phyloP scores from a whole-genome alignment of 2,113 vertebrate genomes.

The Nansenia antarctica region DNA sequence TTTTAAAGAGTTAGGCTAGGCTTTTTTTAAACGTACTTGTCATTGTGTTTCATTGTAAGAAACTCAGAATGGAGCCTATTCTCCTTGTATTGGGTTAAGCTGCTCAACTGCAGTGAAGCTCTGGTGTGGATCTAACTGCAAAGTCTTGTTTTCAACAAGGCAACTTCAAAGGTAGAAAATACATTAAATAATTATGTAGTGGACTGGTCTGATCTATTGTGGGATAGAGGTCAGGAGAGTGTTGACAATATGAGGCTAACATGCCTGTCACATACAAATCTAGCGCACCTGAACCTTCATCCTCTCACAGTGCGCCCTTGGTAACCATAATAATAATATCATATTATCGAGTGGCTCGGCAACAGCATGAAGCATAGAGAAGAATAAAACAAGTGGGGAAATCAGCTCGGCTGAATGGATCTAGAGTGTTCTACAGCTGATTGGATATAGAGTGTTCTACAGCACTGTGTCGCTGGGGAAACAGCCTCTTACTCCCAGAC shows the following conservation, averaged over 20 bases:
- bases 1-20: too few species aligned
- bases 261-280: neutral
- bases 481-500: neutral
- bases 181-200: neutral
- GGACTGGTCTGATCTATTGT: neutral
- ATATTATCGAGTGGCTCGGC: neutral
- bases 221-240: neutral
- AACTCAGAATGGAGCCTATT: neutral
- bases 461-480: neutral
- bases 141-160: neutral
- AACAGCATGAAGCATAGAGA: neutral
- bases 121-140: neutral
- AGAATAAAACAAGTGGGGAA: neutral
- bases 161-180: neutral
- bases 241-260: neutral
- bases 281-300: neutral
- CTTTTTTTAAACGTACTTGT: too few species aligned
- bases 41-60: neutral
- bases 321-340: neutral
- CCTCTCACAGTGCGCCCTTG: neutral
- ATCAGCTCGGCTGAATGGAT: neutral
- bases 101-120: neutral
- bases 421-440: neutral
- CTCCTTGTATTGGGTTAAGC: neutral
- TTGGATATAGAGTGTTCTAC: neutral